Percentiles rank a stretch among this genome's conserved stretches.
These are phyloP conservation scores for Drosophila parabipectinata DNA, from an alignment of 1,140 invertebrate species.

Conservation along the genomic window DNA sequence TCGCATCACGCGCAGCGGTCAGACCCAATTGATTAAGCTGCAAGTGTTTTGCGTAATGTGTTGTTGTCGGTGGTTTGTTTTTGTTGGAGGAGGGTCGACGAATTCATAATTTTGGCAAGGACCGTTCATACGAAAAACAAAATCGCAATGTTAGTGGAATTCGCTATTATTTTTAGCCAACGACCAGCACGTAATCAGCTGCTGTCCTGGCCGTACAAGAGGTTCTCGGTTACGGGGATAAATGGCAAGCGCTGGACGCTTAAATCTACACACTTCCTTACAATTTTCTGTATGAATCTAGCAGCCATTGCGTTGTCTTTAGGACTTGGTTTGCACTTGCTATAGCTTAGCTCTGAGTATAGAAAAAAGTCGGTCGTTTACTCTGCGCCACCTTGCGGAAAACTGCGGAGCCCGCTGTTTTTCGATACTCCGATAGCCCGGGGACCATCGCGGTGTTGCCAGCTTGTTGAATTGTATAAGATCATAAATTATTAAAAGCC, in stretches of 20 bases:
- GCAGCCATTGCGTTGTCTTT: conserved; percentile 73
- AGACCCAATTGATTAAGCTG: conserved; percentile 80
- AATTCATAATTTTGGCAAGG: conserved; percentile 11
- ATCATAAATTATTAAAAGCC: no score
- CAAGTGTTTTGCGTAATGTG: conserved; percentile 72
- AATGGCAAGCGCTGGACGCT: conserved; percentile 2
- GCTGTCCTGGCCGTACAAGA: conserved; percentile 15
- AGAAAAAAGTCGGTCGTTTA: conserved; percentile 64
- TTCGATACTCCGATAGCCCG: conserved; percentile 19
- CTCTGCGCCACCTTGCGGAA: conserved; percentile 76
- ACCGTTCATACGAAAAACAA: conserved; percentile 42
- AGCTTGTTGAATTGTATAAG: neutral
- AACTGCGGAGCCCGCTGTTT: conserved; percentile 54
- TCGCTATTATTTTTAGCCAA: conserved; percentile 27
- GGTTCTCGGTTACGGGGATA: conserved; percentile 2
- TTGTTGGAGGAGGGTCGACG: conserved; percentile 17
- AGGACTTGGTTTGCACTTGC: conserved; percentile 61
- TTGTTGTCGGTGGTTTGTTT: conserved; percentile 47
- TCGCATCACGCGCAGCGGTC: conserved; percentile 60
- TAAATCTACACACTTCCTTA: conserved; percentile 61
- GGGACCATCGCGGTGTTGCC: neutral
- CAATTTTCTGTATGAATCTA: conserved; percentile 84
- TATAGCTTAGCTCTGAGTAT: conserved; percentile 50
- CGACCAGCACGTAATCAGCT: conserved; percentile 66
- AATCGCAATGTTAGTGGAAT: conserved; percentile 59